Evolutionary conservation across 2,113 vertebrate species (phyloP), one percentile per base, ranked within the genome.

Genomic region (Colius striatus): DNA sequence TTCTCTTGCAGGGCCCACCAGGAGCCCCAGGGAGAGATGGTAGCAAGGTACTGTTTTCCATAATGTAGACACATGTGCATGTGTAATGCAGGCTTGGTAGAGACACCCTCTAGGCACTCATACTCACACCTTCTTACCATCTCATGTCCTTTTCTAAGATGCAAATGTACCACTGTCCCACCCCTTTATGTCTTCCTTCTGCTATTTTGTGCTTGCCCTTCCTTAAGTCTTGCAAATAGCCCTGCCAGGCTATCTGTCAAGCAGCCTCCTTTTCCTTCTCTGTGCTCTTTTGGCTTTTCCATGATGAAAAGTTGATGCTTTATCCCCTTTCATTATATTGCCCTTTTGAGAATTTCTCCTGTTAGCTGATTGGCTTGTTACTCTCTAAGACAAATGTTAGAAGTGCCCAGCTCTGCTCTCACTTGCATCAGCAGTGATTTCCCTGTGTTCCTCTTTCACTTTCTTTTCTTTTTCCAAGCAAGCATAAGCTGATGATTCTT

Each of bases 21-120:
- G 99, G 99, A 30, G 99, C 99, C 63, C 98, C 99, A 6, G 99
- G 99, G 94, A 99, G 97, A 97, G 98, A 99, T 19, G 99, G 99
- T 32, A 95, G 98, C 84, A 99, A 99, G 99, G 38, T 83, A 50
- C 60, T 73, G 51, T 54, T 91, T 78, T 95, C 57, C 55, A 3
- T 51, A 57, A 45, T 2, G 4, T 26, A 50, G 48, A 63, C 43
- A 51, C 23, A n/a, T 6, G n/a, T 26, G 22, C 10, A 11, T 20
- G 11, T 73, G 73, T 91, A 85, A 17, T 60, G 10, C 51, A 51
- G 18, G 20, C 34, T 83, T 66, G 9, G 19, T 65, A 47, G 15
- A 50, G 16, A 55, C 27, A 61, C 3, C 11, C 16, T 68, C 38
- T n/a, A 23, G 22, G 57, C 4, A 1, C 18, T 27, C 79, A 9